phyloP scores from a whole-genome alignment of 2,888 invertebrate species.

The Metacarcinus magister region DNA sequence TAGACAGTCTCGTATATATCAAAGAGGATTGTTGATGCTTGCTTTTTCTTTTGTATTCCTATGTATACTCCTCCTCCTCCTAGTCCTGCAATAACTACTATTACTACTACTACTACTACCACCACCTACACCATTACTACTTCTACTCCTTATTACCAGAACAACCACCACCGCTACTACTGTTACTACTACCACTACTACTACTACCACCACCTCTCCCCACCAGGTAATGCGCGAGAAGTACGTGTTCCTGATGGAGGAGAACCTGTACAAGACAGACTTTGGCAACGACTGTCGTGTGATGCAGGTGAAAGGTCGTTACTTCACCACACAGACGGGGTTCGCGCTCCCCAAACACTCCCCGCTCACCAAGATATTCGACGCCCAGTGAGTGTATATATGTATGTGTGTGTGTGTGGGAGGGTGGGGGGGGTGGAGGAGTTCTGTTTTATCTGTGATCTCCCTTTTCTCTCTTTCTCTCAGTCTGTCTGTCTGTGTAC shows the following conservation, averaged over 20 bases:
- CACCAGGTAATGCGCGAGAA: conserved; percentile 56
- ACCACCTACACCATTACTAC: conserved; percentile 51
- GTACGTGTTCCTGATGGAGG: conserved; percentile 74
- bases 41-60: not conserved
- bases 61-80: not conserved
- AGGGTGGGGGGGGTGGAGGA: not conserved
- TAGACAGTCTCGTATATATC: too few relatives aligned
- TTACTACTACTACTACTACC: not conserved
- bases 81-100: not conserved
- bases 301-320: conserved; percentile 23
- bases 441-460: too few relatives aligned
- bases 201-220: not conserved
- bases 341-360: conserved; percentile 63
- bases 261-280: conserved; percentile 48
- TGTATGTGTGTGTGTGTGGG: not conserved
- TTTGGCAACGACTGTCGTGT: conserved; percentile 43
- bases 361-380: conserved; percentile 68
- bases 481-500: too few relatives aligned
- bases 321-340: conserved; percentile 72
- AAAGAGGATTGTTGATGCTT: too few relatives aligned
- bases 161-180: conserved; percentile 46
- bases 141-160: not conserved
- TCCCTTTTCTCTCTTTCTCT: too few relatives aligned
- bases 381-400: conserved; percentile 62
- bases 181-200: conserved; percentile 46